phyloP scores from a whole-genome alignment of 37 sponge, comb jelly and placozoan species.

The Crambe crambe region DNA sequence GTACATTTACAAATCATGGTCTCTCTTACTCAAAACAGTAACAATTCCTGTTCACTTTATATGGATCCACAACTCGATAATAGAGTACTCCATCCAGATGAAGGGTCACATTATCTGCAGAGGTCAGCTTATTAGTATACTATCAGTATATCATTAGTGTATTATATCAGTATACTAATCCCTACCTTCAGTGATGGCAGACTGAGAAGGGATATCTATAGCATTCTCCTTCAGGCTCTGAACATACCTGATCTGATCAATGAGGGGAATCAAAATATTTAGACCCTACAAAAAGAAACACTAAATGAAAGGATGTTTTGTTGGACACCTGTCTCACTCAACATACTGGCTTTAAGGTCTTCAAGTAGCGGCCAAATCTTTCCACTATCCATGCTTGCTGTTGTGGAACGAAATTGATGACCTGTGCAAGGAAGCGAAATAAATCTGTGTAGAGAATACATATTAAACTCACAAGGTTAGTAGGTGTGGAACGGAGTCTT shows the following conservation, averaged over 20 bases:
- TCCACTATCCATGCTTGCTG: constrained; percentile 98
- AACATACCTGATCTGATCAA: constrained; percentile 90
- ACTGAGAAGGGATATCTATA: constrained; percentile 97
- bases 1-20: neutral
- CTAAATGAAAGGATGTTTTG: constrained; percentile 4
- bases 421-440: neutral
- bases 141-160: neutral
- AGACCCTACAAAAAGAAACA: constrained; percentile 75
- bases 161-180: neutral
- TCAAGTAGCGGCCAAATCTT: constrained; percentile 88
- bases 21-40: neutral
- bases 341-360: constrained; percentile 76
- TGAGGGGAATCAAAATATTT: constrained; percentile 83
- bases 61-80: constrained; percentile 85
- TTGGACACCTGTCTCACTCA: neutral
- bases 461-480: constrained; percentile 8
- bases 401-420: constrained; percentile 96
- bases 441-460: neutral
- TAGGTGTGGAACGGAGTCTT: neutral
- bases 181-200: constrained; percentile 82
- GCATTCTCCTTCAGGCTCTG: constrained; percentile 97
- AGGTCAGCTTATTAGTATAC: neutral
- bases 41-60: constrained; percentile 33
- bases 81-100: constrained; percentile 98
- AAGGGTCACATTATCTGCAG: constrained; percentile 94